Evolutionary conservation across 1,140 invertebrate species (phyloP).

Genomic region (Hestina assimilis): DNA sequence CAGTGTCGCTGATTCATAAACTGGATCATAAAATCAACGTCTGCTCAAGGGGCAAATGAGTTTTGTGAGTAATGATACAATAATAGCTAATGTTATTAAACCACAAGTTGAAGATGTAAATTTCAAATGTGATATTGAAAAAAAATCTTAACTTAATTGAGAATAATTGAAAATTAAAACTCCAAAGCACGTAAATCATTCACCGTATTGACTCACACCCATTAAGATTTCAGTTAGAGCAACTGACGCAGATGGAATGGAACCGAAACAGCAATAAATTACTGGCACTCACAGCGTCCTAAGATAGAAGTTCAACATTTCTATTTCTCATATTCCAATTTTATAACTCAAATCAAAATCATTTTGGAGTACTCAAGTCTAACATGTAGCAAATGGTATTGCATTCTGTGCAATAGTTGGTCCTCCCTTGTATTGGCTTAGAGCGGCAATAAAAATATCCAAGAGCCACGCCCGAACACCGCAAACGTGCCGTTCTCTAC

Average conservation of each 20-base stretch:
- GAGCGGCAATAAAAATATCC: conserved; percentile 57
- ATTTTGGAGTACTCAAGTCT: conserved; percentile 9
- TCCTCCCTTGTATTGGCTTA: conserved; percentile 44
- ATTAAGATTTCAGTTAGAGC: conserved; percentile 34
- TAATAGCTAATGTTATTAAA: neutral
- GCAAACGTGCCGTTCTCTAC: conserved; percentile 49
- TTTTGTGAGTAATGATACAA: conserved; percentile 12
- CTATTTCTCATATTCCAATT: neutral
- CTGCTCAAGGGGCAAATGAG: conserved; percentile 41
- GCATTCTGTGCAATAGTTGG: conserved; percentile 41
- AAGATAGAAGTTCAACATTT: conserved; percentile 13
- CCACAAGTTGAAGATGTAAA: neutral
- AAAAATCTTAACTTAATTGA: neutral
- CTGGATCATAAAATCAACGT: conserved; percentile 44
- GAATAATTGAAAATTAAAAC: conserved; percentile 16
- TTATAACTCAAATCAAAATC: conserved; percentile 8
- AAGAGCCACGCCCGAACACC: conserved; percentile 39
- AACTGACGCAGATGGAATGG: conserved; percentile 50
- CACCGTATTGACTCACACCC: conserved; percentile 47
- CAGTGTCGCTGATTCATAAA: conserved; percentile 50
- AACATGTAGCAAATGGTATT: conserved; percentile 35
- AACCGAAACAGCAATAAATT: conserved; percentile 53
- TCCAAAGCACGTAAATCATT: conserved; percentile 52
- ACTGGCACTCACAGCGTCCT: conserved; percentile 15
- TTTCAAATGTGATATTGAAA: neutral